Conservation (phyloP, 2,113 vertebrate species). For the Phocoena phocoena region DNA sequence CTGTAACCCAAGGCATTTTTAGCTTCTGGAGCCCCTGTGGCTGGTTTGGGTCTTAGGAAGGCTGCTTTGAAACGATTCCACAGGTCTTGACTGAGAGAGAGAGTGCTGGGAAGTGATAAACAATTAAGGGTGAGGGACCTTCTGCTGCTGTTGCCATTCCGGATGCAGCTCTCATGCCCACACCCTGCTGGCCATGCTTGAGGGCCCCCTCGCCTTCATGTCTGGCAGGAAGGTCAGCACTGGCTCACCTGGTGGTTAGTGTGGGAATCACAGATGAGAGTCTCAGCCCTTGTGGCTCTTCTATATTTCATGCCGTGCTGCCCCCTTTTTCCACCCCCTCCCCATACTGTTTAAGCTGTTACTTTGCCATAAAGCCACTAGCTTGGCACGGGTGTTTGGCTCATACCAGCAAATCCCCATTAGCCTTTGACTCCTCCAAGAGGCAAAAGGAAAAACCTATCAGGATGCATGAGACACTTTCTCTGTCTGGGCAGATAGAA, state of each 20-base stretch:
- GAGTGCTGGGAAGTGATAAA: background rate
- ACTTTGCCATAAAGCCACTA: background rate
- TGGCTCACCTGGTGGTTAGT: background rate
- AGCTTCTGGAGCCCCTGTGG: background rate
- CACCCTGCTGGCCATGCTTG: rapidly evolving
- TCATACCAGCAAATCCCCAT: background rate
- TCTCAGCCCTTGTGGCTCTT: background rate
- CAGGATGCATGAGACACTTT: background rate
- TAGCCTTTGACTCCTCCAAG: background rate
- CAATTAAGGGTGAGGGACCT: too few species aligned
- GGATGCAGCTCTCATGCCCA: background rate
- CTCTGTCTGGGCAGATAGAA: background rate
- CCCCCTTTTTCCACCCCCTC: background rate
- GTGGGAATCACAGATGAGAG: background rate
- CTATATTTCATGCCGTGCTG: background rate
- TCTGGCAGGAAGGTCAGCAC: background rate
- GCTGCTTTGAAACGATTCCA: background rate
- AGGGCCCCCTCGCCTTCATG: background rate
- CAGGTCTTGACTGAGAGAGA: background rate
- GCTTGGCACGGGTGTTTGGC: background rate
- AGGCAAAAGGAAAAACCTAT: background rate
- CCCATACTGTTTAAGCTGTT: background rate
- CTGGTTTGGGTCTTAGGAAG: background rate
- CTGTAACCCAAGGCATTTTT: background rate
- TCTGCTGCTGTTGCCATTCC: rapidly evolving